Conservation (phyloP, 2,797 vertebrate genomes). For the Gallinago nigripennis region DNA sequence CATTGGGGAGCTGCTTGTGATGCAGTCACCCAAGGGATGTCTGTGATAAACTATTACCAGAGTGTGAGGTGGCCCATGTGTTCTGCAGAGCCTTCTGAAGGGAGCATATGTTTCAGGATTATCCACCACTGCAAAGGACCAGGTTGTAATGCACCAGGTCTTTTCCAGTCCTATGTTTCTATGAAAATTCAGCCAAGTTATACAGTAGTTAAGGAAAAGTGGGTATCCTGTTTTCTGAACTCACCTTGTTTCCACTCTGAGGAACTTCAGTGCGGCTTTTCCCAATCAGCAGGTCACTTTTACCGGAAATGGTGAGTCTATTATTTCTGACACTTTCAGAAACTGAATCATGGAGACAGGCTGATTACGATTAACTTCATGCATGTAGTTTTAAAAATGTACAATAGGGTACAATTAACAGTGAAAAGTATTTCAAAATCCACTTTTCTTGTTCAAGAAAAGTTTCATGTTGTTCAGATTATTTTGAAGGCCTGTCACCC, state of each 20-base stretch:
- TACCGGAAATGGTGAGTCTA: neutral
- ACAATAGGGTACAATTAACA: neutral
- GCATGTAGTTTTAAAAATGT: neutral
- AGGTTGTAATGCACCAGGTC: neutral
- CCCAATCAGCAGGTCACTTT: neutral
- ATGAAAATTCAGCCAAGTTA: neutral
- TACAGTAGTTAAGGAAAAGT: neutral
- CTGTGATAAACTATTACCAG: neutral
- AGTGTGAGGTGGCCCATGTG: neutral
- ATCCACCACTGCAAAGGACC: neutral
- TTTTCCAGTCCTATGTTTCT: neutral
- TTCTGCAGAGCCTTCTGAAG: neutral
- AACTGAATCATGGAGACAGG: neutral
- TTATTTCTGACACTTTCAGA: neutral
- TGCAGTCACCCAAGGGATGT: neutral
- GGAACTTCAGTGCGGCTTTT: neutral
- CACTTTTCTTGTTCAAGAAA: neutral
- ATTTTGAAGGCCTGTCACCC: neutral
- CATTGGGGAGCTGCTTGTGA: neutral
- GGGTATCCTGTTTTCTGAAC: neutral
- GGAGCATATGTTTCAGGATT: neutral
- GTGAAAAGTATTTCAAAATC: neutral
- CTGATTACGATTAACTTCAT: neutral
- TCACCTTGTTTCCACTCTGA: neutral
- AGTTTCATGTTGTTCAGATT: neutral